Evolutionary conservation across 2,888 invertebrate genomes (phyloP).

Genomic region (Cryptus viduatorius): DNA sequence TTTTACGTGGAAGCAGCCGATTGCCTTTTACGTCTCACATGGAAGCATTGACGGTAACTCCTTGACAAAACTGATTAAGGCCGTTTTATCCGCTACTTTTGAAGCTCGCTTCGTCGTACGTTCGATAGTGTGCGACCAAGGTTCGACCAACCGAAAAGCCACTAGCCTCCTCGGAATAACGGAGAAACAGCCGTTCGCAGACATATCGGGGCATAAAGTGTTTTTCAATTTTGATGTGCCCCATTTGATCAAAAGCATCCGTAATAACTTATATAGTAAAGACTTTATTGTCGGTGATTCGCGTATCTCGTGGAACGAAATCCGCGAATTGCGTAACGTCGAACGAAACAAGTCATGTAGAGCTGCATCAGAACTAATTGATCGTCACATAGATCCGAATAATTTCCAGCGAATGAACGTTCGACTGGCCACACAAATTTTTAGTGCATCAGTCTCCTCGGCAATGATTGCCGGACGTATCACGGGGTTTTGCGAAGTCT

Average conservation of each 20-base stretch:
- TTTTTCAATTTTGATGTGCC: constrained; percentile 70
- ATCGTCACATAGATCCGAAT: constrained; percentile 68
- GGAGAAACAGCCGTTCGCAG: constrained; percentile 64
- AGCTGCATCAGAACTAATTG: constrained; percentile 71
- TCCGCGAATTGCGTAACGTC: constrained; percentile 63
- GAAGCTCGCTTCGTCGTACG: constrained; percentile 66
- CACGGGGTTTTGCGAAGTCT: not conserved
- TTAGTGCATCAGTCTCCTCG: constrained; percentile 70
- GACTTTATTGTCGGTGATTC: constrained; percentile 63
- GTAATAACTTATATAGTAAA: constrained; percentile 68
- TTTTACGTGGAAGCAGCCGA: constrained; percentile 72
- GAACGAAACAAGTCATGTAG: constrained; percentile 63
- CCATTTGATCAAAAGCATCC: constrained; percentile 69
- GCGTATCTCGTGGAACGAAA: constrained; percentile 63
- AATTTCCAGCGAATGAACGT: constrained; percentile 72
- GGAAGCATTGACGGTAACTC: constrained; percentile 37
- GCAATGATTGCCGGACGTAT: constrained; percentile 65
- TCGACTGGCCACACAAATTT: constrained; percentile 71
- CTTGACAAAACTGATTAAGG: constrained; percentile 31
- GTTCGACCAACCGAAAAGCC: constrained; percentile 68
- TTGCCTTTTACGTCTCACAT: constrained; percentile 68
- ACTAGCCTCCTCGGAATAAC: constrained; percentile 65
- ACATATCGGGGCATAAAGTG: constrained; percentile 64
- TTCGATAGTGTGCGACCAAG: constrained; percentile 72
- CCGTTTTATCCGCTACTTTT: constrained; percentile 63